Base-by-base conservation (phyloP, 1,140 invertebrate species). In the Belonocnema kinseyi region DNA sequence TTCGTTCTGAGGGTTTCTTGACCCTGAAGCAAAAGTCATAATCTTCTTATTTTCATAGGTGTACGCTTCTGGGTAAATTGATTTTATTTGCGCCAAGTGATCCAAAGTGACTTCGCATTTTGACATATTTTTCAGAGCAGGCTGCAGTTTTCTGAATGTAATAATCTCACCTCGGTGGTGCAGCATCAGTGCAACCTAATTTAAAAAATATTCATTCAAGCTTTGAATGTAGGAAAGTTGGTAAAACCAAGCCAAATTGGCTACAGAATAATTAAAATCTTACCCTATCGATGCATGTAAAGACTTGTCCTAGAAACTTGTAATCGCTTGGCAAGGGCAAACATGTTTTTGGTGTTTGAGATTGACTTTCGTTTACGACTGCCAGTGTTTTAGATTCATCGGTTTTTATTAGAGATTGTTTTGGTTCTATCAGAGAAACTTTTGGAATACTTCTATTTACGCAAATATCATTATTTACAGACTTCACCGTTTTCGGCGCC, bases 101-200 rank as follows among this genome's bases (percentile, higher is more conserved):
- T 56, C 54, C 21, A 56, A 40, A 40, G 14, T 66, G n/a, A 66
- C 8, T 2, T 5, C 40, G 33, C 4, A 6, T 4, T 40, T n/a
- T n/a, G 26, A 7, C 61, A 66, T 46, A n/a, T 66, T 66, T 40
- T 40, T 2, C 10, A 66, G 26, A 40, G 26, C 21, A 66, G 61
- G 61, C 40, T 66, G 61, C 10, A 66, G 40, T 66, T 66, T 66
- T 8, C 40, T 66, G n/a, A 40, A 40, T n/a, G 61, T 66, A 40
- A 66, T 66, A 40, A 66, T 33, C 3, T 8, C 14, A 33, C 26
- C 33, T 66, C 61, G 13, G 13, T 46, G 33, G 14, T 66, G 46
- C 3, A 66, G 61, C 26, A 40, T 66, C 26, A 66, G 33, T 40
- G 61, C 26, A n/a, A 14, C 33, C 61, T 66, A 10, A 16, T 2